Percentiles rank a stretch among this genome's conserved stretches.
Evolutionary conservation across 2,888 invertebrate species (phyloP).

Genomic region (Tenthredo mesomela): DNA sequence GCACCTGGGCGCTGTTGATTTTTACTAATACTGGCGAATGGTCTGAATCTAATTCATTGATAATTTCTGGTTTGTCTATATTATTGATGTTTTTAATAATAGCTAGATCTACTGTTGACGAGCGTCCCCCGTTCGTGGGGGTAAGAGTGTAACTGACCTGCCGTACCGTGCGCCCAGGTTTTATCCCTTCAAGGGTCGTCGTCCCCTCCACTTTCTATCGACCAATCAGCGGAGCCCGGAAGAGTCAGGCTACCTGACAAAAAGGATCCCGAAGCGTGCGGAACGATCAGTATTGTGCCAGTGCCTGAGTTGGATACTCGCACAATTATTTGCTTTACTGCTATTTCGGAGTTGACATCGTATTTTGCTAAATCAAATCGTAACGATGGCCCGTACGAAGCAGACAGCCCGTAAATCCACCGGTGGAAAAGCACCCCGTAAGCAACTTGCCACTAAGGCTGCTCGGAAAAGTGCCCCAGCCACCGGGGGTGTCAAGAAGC

Average conservation of each 20-base stretch:
- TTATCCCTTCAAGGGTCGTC: conserved; percentile 14
- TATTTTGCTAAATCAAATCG: background rate
- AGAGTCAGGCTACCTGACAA: conserved; percentile 71
- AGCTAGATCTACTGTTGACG: no score
- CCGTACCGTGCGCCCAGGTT: background rate
- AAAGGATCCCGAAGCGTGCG: conserved; percentile 54
- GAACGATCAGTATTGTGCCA: background rate
- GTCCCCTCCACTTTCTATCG: background rate
- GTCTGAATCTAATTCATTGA: no score
- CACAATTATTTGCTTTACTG: background rate
- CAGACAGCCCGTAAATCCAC: conserved; percentile 87
- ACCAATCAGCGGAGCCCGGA: conserved; percentile 4
- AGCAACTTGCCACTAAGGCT: conserved; percentile 86
- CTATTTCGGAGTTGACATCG: background rate
- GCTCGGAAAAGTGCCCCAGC: conserved; percentile 86
- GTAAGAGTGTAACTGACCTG: no score
- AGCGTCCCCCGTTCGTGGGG: no score
- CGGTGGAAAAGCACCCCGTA: conserved; percentile 86
- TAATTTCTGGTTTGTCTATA: no score
- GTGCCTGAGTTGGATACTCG: background rate
- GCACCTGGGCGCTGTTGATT: no score
- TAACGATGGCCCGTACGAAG: conserved; percentile 86
- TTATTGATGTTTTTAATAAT: no score
- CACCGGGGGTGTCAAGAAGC: conserved; percentile 87
- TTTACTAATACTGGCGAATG: no score